Evolutionary conservation across 2,888 invertebrate genomes (phyloP), one percentile per base, ranked within the genome.

Genomic region (Hofmannophila pseudospretella): DNA sequence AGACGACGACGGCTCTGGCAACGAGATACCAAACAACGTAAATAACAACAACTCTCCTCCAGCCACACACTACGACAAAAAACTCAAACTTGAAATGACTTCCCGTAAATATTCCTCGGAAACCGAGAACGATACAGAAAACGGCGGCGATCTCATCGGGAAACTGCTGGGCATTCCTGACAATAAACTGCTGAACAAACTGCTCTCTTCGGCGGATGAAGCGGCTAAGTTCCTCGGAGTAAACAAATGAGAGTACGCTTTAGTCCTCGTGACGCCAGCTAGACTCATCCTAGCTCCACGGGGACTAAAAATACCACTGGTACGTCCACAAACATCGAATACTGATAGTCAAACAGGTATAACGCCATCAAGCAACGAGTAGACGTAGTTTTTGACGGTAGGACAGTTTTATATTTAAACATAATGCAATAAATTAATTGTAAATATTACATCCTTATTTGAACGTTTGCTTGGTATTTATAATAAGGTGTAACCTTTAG

Each of bases 201-300:
- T 94, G 47, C 89, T 97, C 20, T 90, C 93, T 2, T 94, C 95
- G 1, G 91, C 93, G 1, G 92, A 95, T 19, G 95, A 95, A 67
- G 96, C 96, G 13, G 96, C 96, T 1, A 94, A 95, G 67, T 89
- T 96, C 47, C 85, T 97, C 13, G 94, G 97, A 13, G 94, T 96
- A 34, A 93, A 94, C 45, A 93, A 92, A 86, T 86, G 86, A 86
- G 84, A 85, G 63, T 86, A 86, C 86, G 86, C 85, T 64, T 67
- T 85, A 77, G 86, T 86, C 62, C 74, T 86, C 74, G 84, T 85
- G 62, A 74, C 82, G 34, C 86, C 84, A 2, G 82, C 82, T 60
- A 79, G 78, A 52, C 69, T 85, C 2, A 76, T 85, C 36, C 69
- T 86, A 61, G 84, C 78, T 32, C 84, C 82, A 54, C 84, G 84